Evolutionary conservation across 2,113 vertebrate genomes (phyloP).

Genomic region (Nymphicus hollandicus): DNA sequence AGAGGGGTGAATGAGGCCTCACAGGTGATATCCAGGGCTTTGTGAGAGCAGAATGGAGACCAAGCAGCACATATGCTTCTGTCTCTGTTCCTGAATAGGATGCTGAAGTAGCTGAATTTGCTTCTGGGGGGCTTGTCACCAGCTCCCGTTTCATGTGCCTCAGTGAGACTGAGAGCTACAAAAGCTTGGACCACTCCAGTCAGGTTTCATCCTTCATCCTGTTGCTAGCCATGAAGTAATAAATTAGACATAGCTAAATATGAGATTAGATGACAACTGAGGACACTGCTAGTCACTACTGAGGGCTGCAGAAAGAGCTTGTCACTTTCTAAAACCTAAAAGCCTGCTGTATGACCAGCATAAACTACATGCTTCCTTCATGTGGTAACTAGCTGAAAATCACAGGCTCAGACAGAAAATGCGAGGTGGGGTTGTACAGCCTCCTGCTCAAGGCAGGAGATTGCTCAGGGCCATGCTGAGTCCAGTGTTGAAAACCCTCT

Average conservation of each 20-base stretch:
- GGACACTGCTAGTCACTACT: neutral
- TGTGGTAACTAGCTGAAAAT: neutral
- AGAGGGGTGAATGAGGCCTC: neutral
- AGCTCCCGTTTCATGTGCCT: neutral
- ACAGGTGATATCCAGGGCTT: neutral
- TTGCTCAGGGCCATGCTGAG: neutral
- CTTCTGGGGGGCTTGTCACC: neutral
- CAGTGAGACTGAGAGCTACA: neutral
- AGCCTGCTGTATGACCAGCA: neutral
- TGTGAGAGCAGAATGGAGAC: neutral
- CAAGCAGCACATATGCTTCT: fast-evolving
- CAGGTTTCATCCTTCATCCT: neutral
- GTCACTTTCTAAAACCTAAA: neutral
- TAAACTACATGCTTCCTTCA: neutral
- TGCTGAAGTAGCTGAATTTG: neutral
- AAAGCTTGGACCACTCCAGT: neutral
- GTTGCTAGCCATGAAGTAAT: neutral
- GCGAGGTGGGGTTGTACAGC: neutral
- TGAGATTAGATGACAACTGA: neutral
- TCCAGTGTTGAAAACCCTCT: neutral
- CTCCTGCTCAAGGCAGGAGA: neutral
- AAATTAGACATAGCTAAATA: neutral
- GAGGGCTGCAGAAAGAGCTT: neutral
- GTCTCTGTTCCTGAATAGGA: neutral
- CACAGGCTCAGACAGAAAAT: neutral